Percentiles rank a stretch among this genome's conserved stretches.
These are phyloP conservation scores for Tokudaia tokunoshimensis DNA, from an alignment of 2,797 vertebrate genomes.

Conservation along the genomic window DNA sequence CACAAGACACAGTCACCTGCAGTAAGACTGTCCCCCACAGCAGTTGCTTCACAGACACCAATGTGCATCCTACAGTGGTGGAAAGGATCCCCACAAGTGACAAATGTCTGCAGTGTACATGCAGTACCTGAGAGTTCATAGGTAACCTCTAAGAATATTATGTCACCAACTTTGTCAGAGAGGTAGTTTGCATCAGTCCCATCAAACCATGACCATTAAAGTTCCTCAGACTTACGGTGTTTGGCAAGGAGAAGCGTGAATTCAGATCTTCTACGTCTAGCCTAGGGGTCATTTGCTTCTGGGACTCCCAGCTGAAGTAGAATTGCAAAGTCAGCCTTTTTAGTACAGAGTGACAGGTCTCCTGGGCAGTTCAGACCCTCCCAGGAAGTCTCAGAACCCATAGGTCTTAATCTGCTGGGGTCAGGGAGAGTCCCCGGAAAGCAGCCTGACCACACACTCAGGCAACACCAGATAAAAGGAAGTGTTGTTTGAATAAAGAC, in stretches of 20 bases:
- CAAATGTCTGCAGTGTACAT: accelerated
- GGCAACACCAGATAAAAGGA: neutral
- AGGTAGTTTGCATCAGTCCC: accelerated
- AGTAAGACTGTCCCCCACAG: accelerated
- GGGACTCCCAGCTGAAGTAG: neutral
- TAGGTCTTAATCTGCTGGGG: neutral
- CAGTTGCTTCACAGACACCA: too few species aligned
- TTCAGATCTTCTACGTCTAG: neutral
- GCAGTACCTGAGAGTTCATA: accelerated
- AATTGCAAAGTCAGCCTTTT: accelerated
- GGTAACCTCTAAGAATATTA: accelerated
- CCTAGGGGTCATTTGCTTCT: neutral
- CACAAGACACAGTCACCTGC: accelerated
- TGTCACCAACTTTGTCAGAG: neutral
- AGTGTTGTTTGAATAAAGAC: neutral
- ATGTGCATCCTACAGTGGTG: accelerated
- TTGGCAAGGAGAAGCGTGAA: neutral
- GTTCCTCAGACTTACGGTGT: neutral
- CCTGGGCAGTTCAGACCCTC: accelerated
- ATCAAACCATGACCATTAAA: neutral
- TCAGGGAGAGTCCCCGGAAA: neutral
- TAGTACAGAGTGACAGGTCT: accelerated
- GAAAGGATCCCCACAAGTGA: neutral
- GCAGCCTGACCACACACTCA: neutral
- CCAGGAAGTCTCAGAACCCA: too few species aligned